Base-by-base conservation (phyloP, 2,797 vertebrate species). In the Phataginus tricuspis region DNA sequence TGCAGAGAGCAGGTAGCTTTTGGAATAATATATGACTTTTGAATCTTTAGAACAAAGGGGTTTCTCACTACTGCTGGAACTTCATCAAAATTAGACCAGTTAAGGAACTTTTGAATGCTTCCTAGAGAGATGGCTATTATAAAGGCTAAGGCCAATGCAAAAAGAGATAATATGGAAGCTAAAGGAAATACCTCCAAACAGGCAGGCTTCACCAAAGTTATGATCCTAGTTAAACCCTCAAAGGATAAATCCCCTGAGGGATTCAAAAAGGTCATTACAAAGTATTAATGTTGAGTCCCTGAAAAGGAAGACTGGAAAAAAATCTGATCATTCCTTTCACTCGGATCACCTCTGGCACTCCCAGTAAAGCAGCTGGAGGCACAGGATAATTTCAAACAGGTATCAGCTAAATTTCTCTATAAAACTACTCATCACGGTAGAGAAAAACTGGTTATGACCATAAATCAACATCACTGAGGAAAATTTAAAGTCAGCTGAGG, bases 71-170 rank as follows among this genome's bases (percentile, higher is more conserved):
- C 19, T 85, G 21, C 29, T 55, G 39, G 78, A 92, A 90, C 3
- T n/a, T 90, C 7, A 42, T 71, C 31, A 80, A 59, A 95, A 95
- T 84, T 15, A 15, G n/a, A 91, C 31, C 84, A 92, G 57, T 86
- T 57, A 64, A 59, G 49, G 23, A 78, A 72, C 27, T 49, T 77
- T 53, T 61, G 94, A 23, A 85, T 82, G 82, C 27, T 93, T 96
- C 80, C 69, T 66, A 78, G 3, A 63, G 29, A 95, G 18, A 18
- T 27, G 11, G 27, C 42, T 55, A 66, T 69, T 59, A 57, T 57
- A 88, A 91, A 96, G 14, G 4, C 45, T 88, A 13, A 82, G 31
- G 9, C 31, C 16, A 37, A 45, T 74, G 37, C 42, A 55, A 78
- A 93, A 72, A 34, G 25, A 85, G 37, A 51, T 51, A 59, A 49